Evolutionary conservation across 2,113 vertebrate species (phyloP).

Genomic region (Arenaria interpres): DNA sequence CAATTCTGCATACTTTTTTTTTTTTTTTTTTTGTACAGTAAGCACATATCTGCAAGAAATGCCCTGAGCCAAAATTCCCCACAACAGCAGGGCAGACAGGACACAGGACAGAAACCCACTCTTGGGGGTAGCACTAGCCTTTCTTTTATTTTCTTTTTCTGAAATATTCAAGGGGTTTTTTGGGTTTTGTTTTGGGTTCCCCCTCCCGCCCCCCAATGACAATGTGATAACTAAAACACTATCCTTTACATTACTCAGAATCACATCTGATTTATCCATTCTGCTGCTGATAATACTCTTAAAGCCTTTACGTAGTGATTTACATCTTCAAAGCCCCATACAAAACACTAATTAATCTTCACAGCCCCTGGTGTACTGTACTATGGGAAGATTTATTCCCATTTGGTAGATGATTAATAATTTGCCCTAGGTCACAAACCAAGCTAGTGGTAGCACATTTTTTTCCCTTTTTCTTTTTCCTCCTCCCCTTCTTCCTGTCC

Average conservation of each 20-base stretch:
- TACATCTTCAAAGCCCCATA: slow-evolving; percentile 50
- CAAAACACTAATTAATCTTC: slow-evolving; percentile 59
- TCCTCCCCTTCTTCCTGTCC: neutral
- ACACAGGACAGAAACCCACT: neutral
- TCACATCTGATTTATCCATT: slow-evolving; percentile 15
- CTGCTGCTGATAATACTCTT: slow-evolving; percentile 9
- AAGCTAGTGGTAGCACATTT: neutral
- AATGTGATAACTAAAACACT: neutral
- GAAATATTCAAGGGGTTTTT: rapidly evolving
- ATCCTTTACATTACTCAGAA: slow-evolving; percentile 8
- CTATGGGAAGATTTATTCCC: slow-evolving; percentile 21
- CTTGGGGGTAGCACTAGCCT: neutral
- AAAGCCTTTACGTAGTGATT: slow-evolving; percentile 21
- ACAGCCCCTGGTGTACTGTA: neutral
- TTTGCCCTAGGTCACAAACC: neutral
- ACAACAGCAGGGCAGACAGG: neutral
- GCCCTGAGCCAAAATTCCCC: neutral
- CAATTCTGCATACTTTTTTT: slow-evolving; percentile 21
- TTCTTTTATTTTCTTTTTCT: neutral
- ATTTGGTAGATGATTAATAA: slow-evolving; percentile 13
- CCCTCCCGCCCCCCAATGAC: too few relatives aligned
- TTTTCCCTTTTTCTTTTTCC: neutral
- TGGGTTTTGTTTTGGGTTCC: neutral
- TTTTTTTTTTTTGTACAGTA: neutral
- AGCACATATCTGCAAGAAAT: slow-evolving; percentile 38